Evolutionary conservation across 2,113 vertebrate genomes (phyloP), one percentile per base, ranked within the genome.

Genomic region (Camelus bactrianus): DNA sequence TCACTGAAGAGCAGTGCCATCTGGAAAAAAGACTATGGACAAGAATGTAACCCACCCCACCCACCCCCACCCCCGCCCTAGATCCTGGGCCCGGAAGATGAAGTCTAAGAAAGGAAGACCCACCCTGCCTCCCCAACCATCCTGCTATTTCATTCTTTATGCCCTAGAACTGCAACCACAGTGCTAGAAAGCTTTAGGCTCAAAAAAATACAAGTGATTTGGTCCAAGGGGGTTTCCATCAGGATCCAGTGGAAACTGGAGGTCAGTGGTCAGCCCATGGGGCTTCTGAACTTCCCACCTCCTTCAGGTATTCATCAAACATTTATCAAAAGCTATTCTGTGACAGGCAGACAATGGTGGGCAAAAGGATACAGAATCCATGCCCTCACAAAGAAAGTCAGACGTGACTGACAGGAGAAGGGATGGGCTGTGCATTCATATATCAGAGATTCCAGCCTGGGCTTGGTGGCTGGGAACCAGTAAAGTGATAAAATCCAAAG

Each of bases 391-490:
- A 32, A 48, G 54, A 60, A 72, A 14, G 38, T 30, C 54, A 50
- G 65, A 30, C 52, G 7, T 5, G 6, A 35, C 28, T 1, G 35
- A 89, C 28, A 26, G 7, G 56, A 16, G 56, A 70, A 58, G 38
- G 48, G 0, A 0, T 6, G 10, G 19, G 46, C 10, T 0, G 9
- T 9, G 7, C 10, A 17, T 48, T 54, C 32, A 1, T 2, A 3
- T n/a, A 5, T 6, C 11, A 10, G 10, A 7, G 67, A 35, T 28
- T 30, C 62, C 46, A 15, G n/a, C 52, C 54, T 7, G 35, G 8
- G 4, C 20, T 24, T 5, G 13, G 50, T 50, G 52, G 22, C 83
- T n/a, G 12, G 50, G 60, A 67, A 87, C 38, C 2, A 3, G 24
- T 0, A 3, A 94, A 30, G 28, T 4, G 48, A 46, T 76, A 38